Evolutionary conservation across 2,888 invertebrate species (phyloP).

Genomic region (Mongoloraphidia duomilia): DNA sequence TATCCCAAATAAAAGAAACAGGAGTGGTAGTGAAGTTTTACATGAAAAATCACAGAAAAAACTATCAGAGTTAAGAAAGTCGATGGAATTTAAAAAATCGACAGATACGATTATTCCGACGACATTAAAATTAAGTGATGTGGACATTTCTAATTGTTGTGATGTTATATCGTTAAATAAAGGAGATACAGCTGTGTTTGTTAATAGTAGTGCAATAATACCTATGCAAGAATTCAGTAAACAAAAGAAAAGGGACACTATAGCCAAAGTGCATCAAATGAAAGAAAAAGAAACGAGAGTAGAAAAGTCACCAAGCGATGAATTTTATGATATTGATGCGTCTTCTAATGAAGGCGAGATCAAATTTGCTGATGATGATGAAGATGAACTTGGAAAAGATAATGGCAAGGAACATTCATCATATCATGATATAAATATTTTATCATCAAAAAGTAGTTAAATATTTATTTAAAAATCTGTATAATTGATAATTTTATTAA

Average conservation of each 20-base stretch:
- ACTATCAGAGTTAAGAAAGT: not conserved
- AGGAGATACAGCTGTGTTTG: not conserved
- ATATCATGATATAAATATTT: conserved; percentile 29
- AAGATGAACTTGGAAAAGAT: conserved; percentile 27
- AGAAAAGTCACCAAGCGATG: conserved; percentile 48
- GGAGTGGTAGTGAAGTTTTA: conserved; percentile 14
- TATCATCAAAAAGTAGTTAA: conserved; percentile 23
- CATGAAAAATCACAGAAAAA: conserved; percentile 1
- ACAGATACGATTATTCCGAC: not conserved
- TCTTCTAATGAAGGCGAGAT: conserved; percentile 35
- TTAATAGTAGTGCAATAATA: not conserved
- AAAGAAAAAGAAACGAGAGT: conserved; percentile 50
- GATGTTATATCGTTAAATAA: not conserved
- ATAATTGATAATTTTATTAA: not conserved
- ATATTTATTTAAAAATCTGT: not conserved
- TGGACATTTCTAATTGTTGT: not conserved
- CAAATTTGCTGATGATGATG: conserved; percentile 57
- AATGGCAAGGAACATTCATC: conserved; percentile 27
- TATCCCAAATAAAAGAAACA: conserved; percentile 24
- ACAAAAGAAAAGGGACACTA: not conserved
- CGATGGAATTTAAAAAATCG: not conserved
- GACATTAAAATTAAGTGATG: not conserved
- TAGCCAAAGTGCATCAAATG: not conserved
- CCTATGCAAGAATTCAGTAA: not conserved
- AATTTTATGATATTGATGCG: conserved; percentile 35